Base-by-base conservation (phyloP, 2,888 invertebrate genomes). In the Dryocosmus kuriphilus region DNA sequence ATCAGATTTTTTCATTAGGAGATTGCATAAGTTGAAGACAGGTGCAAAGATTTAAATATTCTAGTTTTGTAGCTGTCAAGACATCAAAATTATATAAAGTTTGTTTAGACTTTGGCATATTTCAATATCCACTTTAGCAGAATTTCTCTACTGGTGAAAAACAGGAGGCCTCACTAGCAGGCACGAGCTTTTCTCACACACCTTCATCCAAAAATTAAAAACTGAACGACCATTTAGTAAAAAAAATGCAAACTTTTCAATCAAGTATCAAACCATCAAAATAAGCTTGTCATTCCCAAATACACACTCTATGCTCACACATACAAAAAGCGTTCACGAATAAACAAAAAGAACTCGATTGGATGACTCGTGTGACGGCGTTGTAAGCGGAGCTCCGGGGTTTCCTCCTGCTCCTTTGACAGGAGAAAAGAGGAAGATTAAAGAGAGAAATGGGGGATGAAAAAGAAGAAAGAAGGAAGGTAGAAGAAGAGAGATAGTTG, bases 341-440 rank as follows among this genome's bases (percentile, higher is more conserved):
- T 60, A 62, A 32, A n/a, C 57, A 51, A 65, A 16, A 67, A 22
- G 73, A 30, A 55, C 75, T 55, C 65, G 76, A 61, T 62, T 73
- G 74, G 46, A 77, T 67, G 67, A 75, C 46, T 30, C 65, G 30
- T 74, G 74, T 63, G 67, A 32, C 71, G 62, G 75, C 71, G 60
- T 73, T 73, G 73, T 61, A 73, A 41, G 65, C 62, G 51, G 46
- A 71, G 62, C 27, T n/a, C 65, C 30, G 55, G 30, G 11, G 24
- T 75, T 61, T 77, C 61, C 41, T 74, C 41, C n/a, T 61, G 60
- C 71, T 75, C 77, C 77, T 75, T 67, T 77, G 76, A 78, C 74
- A 75, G 30, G 65, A 51, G 19, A 35, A 60, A 27, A 38, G 41
- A 73, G 38, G 30, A 11, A 30, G 63, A 75, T 41, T 46, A 32